Percentiles rank a stretch among this genome's conserved stretches.
phyloP scores from a whole-genome alignment of 2,797 vertebrate species.

The Halcyon badia region DNA sequence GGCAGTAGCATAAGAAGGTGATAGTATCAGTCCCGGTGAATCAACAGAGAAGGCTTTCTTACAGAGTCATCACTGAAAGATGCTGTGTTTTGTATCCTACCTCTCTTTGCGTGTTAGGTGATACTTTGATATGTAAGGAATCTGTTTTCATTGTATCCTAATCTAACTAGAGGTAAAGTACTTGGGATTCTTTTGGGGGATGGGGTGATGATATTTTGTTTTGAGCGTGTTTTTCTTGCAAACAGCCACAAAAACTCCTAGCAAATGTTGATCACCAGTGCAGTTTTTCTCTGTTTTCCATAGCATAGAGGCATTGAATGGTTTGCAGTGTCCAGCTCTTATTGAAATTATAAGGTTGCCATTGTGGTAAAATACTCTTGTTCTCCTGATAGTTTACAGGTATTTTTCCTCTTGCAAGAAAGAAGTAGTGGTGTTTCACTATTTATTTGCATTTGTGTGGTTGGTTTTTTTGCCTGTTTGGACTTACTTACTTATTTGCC shows the following conservation, averaged over 20 bases:
- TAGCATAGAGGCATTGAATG: neutral
- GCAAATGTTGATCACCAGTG: neutral
- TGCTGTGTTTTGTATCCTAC: neutral
- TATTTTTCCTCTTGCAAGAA: neutral
- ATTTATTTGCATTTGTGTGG: neutral
- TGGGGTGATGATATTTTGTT: neutral
- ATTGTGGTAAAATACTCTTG: neutral
- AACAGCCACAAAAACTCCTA: neutral
- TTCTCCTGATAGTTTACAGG: neutral
- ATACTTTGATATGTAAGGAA: neutral
- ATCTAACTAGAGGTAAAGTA: neutral
- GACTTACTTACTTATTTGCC: neutral
- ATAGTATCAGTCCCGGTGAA: neutral
- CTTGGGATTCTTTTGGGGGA: rapidly evolving
- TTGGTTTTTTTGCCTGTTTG: neutral
- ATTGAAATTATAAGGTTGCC: neutral
- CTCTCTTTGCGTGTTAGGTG: neutral
- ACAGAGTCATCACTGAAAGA: neutral
- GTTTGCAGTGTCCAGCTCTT: neutral
- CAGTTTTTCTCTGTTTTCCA: neutral
- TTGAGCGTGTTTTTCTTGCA: neutral
- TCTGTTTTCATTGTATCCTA: neutral
- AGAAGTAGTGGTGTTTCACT: neutral
- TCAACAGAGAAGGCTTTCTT: neutral
- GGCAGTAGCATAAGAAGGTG: neutral